Evolutionary conservation across 2,888 invertebrate genomes (phyloP), one percentile per base, ranked within the genome.

Genomic region (Zygaena filipendulae): DNA sequence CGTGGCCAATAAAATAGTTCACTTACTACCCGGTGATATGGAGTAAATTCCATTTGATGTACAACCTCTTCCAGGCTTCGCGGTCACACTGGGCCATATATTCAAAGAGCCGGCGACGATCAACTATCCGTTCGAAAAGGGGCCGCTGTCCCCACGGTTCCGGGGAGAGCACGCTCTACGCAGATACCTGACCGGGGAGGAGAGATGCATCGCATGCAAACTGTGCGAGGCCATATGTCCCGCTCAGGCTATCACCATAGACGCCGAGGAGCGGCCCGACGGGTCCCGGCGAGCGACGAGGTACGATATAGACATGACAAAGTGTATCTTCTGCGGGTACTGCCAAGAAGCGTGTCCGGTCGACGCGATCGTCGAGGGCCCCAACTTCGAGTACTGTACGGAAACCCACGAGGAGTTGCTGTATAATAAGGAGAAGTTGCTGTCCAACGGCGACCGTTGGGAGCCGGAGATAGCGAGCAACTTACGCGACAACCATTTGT

Each of bases 81-180:
- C 86, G 18, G 87, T 97, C 1, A 88, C 91, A 1, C 48, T 94
- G 33, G 90, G 86, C 1, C 88, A 92, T 34, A 55, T 74, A 32
- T 77, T 71, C 36, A 63, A 68, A 64, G 97, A 98, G 64, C 97
- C 97, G 5, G 97, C 96, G 0, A 98, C 98, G 1, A 96, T 98
- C 45, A 98, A 99, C 70, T 99, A 99, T 67, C 99, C 99, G 0
- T 99, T 99, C 67, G 99, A 99, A 68, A 99, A 99, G 62, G 99
- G 97, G 9, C 98, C 99, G 1, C 74, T 99, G 24, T 97, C 97
- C 49, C 97, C 98, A 0, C 83, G 98, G 34, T 99, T 97, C 68
- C 86, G 98, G 47, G 99, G 99, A 0, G 99, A 99, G 67, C 99
- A 99, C 69, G 98, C 97, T n/a, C 75, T 99, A 29, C 84, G 99